Conservation (phyloP, 1,140 invertebrate species). For the Pseudomyrmex cubaensis region DNA sequence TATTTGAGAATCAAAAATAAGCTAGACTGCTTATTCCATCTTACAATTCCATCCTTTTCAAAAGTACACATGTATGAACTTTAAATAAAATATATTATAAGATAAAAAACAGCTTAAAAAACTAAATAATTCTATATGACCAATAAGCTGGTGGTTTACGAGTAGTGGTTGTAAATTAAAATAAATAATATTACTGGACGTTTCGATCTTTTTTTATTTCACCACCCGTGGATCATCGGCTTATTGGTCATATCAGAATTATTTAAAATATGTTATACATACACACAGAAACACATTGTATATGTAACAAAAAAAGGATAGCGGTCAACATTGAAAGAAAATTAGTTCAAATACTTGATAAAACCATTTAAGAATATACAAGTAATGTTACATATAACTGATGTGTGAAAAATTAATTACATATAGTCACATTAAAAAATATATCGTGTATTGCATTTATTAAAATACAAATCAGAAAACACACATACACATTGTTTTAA, state of each 20-base stretch:
- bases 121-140: no score
- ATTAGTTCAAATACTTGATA: neutral
- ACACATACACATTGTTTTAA: conserved; percentile 52
- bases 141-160: no score
- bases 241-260: no score
- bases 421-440: neutral
- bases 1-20: neutral
- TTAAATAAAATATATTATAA: neutral
- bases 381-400: neutral
- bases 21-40: neutral
- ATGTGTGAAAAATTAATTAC: neutral
- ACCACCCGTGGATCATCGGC: no score
- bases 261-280: neutral
- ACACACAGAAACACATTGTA: neutral
- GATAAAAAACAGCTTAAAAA: no score
- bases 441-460: neutral
- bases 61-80: neutral
- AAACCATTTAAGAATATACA: neutral
- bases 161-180: no score
- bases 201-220: no score
- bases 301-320: neutral
- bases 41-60: neutral
- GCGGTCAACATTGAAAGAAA: neutral
- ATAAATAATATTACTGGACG: no score
- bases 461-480: neutral